Base-by-base conservation (phyloP, 2,113 vertebrate species). In the Machaerirhynchus nigripectus region DNA sequence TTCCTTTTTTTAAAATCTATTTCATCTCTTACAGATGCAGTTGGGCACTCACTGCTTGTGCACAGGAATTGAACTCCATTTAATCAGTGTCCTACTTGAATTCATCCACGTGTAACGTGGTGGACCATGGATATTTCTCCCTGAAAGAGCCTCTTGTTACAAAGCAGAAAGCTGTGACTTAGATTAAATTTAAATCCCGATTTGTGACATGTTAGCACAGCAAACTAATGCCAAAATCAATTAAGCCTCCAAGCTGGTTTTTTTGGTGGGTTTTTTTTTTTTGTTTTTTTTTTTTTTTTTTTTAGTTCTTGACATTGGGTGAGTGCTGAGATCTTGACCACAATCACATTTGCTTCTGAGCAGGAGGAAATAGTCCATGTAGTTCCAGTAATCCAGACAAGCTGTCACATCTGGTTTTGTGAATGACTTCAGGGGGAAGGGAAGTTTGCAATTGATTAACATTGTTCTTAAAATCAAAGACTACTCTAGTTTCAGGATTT, bases 171-270 rank as follows among this genome's bases (percentile, higher is more conserved):
- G 52, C 88, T 92, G 96, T 96, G 95, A 96, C 93, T 96, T 90
- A 83, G 96, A 97, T 97, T 97, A 97, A 95, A 89, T 92, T 93
- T 96, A 93, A 97, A 96, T 96, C 96, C 93, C 90, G 83, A 89
- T 94, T 96, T 96, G 93, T 19, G 8, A 81, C 79, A 90, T 84
- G 76, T 92, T 96, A 96, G 71, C 69, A 57, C 73, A 68, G 68
- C 73, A 87, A 95, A 93, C 90, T 93, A 94, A 84, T 94, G 90
- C 88, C 76, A 89, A 63, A 94, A 90, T 92, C 88, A 94, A 47
- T 93, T 94, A 95, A 96, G 76, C 79, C 40, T 94, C 39, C 60
- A 78, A 81, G 60, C 18, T 24, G 27, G 4, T 19, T 9, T 19
- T 42, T 42, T 15, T 42, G 12, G 12, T 46, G 46, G 19, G 8